Evolutionary conservation across 2,888 invertebrate species (phyloP).

Genomic region (Hydropsyche betteni): DNA sequence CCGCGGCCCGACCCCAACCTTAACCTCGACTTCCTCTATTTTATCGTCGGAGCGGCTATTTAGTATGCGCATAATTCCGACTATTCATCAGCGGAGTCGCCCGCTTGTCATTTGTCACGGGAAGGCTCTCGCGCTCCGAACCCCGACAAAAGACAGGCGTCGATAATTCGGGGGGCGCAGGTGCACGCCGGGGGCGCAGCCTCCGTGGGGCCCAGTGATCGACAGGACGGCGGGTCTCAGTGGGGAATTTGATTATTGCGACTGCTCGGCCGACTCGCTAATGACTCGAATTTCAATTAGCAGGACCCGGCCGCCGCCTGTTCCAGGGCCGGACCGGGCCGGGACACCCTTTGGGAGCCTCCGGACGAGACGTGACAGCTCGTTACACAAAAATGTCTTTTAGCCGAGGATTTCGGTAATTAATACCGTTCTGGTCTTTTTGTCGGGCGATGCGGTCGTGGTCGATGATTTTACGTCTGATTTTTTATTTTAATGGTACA

Average conservation of each 20-base stretch:
- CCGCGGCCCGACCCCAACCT: neutral
- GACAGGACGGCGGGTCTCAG: constrained; percentile 41
- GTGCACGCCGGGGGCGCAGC: neutral
- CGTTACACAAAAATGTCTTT: too few relatives aligned
- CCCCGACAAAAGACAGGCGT: neutral
- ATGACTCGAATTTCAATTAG: constrained; percentile 77
- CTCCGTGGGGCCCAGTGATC: constrained; percentile 26
- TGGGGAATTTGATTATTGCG: constrained; percentile 65
- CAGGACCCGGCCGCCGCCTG: neutral
- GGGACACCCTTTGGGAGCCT: constrained; percentile 8
- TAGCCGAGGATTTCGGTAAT: too few relatives aligned
- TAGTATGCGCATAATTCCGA: neutral
- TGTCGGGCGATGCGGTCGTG: too few relatives aligned
- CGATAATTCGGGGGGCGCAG: neutral
- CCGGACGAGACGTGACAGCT: neutral
- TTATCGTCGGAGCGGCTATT: neutral
- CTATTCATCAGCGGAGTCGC: too few relatives aligned
- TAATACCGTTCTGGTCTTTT: too few relatives aligned
- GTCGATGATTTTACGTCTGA: too few relatives aligned
- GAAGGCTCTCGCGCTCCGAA: too few relatives aligned
- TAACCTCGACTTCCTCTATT: neutral
- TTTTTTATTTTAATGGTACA: too few relatives aligned
- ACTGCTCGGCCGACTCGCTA: constrained; percentile 64
- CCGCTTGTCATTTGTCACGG: too few relatives aligned
- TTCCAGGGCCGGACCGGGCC: neutral